A percentile compares a stretch with the other conserved stretches of the same genome.
phyloP scores from a whole-genome alignment of 2,797 vertebrate genomes.

The Molossus alvarezi region DNA sequence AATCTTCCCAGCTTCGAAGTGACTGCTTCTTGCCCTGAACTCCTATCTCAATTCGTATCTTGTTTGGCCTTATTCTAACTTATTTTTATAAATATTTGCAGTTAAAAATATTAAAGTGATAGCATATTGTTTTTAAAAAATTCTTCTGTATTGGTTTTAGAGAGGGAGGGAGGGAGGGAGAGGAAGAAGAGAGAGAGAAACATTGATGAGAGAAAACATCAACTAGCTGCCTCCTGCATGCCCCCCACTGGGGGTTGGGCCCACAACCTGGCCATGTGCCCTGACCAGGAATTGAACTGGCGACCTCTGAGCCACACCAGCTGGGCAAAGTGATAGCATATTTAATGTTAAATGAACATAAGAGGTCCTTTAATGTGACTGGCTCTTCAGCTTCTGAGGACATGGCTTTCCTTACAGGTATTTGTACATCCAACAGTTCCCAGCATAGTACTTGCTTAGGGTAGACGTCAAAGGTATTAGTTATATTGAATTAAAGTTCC shows the following conservation, averaged over 20 bases:
- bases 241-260: too few species aligned
- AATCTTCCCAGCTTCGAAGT: background rate
- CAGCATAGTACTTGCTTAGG: background rate
- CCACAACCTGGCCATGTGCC: too few species aligned
- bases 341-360: constrained; percentile 25
- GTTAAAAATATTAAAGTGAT: constrained; percentile 54
- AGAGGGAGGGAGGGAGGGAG: too few species aligned
- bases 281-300: too few species aligned
- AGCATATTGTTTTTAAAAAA: background rate
- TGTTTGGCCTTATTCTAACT: constrained; percentile 41
- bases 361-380: background rate
- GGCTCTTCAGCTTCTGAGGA: constrained; percentile 29
- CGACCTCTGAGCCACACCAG: too few species aligned
- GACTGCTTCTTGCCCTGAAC: background rate
- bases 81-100: constrained; percentile 61
- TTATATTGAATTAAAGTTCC: background rate
- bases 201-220: too few species aligned
- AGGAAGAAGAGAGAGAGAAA: too few species aligned
- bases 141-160: too few species aligned
- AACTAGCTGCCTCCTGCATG: too few species aligned
- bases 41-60: constrained; percentile 18
- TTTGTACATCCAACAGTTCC: background rate
- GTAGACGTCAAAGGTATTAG: background rate
- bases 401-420: background rate
- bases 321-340: background rate